Evolutionary conservation across 2,797 vertebrate species (phyloP).

Genomic region (Trachops cirrhosus): DNA sequence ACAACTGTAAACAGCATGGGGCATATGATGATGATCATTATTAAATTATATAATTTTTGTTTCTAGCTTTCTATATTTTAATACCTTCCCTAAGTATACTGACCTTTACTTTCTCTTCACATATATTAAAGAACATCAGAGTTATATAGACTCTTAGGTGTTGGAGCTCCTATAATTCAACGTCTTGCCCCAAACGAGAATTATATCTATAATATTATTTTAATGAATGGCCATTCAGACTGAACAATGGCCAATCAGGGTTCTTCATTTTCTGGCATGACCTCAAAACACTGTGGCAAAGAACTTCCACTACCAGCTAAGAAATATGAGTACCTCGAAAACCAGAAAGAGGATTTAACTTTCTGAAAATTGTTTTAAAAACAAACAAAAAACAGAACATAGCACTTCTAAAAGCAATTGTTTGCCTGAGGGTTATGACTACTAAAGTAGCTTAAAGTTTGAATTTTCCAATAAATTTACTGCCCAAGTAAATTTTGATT

Average conservation of each 20-base stretch:
- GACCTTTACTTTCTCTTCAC: background rate
- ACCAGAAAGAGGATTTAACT: background rate
- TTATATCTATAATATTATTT: background rate
- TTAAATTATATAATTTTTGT: background rate
- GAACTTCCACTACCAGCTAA: background rate
- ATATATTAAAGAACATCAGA: background rate
- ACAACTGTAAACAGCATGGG: background rate
- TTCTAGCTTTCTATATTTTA: background rate
- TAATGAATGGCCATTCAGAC: background rate
- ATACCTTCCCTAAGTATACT: background rate
- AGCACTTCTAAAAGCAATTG: background rate
- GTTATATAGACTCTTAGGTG: background rate
- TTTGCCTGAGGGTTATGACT: background rate
- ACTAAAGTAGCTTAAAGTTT: background rate
- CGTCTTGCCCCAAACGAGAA: background rate
- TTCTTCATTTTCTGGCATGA: background rate
- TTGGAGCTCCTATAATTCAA: background rate
- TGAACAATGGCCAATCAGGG: rapidly evolving
- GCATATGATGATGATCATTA: background rate
- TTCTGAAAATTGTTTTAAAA: background rate
- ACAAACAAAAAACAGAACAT: background rate
- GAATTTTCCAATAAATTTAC: background rate
- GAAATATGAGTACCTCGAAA: background rate
- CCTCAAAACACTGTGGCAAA: background rate
- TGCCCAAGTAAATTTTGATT: background rate